Evolutionary conservation across 2,797 vertebrate genomes (phyloP).

Genomic region (Todus mexicanus): DNA sequence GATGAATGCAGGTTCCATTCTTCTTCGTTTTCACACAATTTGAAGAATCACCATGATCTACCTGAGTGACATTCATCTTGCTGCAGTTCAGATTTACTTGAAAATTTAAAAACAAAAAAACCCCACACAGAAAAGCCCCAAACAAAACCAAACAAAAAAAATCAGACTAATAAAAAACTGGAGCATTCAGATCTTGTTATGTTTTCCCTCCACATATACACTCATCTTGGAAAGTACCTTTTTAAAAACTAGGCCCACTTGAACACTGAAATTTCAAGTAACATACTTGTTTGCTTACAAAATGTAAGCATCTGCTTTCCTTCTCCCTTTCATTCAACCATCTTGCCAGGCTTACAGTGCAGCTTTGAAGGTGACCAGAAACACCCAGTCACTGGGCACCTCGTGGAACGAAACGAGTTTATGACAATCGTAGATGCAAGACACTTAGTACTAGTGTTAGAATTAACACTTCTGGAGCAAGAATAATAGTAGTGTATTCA

Average conservation of each 20-base stretch:
- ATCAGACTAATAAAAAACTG: background rate
- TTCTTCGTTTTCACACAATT: background rate
- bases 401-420: background rate
- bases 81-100: background rate
- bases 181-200: background rate
- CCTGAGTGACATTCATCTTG: background rate
- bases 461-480: background rate
- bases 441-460: rapidly evolving
- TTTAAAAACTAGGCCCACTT: background rate
- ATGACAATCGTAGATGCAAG: background rate
- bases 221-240: background rate
- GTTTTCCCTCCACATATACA: background rate
- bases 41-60: background rate
- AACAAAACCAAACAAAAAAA: too few relatives aligned
- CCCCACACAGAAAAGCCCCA: too few relatives aligned
- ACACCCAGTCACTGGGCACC: background rate
- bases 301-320: background rate
- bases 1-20: background rate
- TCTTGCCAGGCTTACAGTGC: background rate
- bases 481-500: background rate
- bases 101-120: background rate
- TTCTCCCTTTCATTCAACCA: background rate
- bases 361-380: background rate
- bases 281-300: background rate
- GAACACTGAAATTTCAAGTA: background rate